These are phyloP conservation scores for Paracanthobrama guichenoti DNA, from an alignment of 2,113 vertebrate species.

Conservation along the genomic window DNA sequence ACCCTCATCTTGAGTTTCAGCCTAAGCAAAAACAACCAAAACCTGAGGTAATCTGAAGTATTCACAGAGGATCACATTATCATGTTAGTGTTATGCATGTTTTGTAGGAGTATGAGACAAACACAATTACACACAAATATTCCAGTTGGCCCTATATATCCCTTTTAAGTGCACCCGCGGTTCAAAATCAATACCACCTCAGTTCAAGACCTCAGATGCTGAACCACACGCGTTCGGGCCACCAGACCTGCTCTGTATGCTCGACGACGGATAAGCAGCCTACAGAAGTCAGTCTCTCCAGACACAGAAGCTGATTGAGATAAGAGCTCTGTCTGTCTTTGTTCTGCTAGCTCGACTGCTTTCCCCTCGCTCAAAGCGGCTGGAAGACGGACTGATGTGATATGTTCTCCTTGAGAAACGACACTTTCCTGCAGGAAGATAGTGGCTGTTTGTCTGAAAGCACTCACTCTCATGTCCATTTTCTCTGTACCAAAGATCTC, in stretches of 20 bases:
- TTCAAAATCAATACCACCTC: constrained; percentile 20
- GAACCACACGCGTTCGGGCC: neutral
- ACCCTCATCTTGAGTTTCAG: constrained; percentile 87
- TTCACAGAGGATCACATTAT: neutral
- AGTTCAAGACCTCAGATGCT: constrained; percentile 19
- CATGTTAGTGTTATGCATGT: neutral
- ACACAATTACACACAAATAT: neutral
- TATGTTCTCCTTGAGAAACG: constrained; percentile 27
- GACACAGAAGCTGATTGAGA: constrained; percentile 34
- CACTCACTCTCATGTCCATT: neutral
- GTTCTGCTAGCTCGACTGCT: constrained; percentile 38
- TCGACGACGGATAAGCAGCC: neutral
- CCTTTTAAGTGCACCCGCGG: neutral
- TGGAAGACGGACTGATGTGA: constrained; percentile 24
- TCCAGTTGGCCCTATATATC: neutral
- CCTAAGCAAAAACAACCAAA: constrained; percentile 56
- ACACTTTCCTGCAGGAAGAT: constrained; percentile 43
- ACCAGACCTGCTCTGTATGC: constrained; percentile 30
- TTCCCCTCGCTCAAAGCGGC: constrained; percentile 15
- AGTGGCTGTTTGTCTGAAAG: constrained; percentile 58
- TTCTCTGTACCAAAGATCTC: constrained; percentile 6
- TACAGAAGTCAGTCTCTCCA: constrained; percentile 26
- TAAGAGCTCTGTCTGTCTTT: constrained; percentile 36
- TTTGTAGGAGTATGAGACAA: neutral
- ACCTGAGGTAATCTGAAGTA: neutral